Evolutionary conservation across 2,797 vertebrate genomes (phyloP), one percentile per base, ranked within the genome.

Genomic region (Macroramphosus scolopax): DNA sequence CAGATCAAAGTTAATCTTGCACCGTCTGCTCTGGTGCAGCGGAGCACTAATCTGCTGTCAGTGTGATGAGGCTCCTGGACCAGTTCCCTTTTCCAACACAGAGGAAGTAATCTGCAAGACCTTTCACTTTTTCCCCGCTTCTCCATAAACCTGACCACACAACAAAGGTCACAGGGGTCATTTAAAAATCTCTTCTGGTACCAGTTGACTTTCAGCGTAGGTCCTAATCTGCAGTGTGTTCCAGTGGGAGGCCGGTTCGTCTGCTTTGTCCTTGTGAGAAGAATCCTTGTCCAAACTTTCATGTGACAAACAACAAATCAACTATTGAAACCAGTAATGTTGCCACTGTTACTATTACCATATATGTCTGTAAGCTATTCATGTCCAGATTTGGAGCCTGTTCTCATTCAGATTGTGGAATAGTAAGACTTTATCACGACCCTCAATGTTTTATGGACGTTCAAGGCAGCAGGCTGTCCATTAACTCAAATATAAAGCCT

Each of bases 1-100:
- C 83, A 86, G 83, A 85, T 87, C 83, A 82, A 82, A 88, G 83
- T 87, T 85, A 87, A 87, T 87, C 85, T 87, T 66, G 71, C 77
- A 63, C 80, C 79, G 84, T 87, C 84, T 85, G 80, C 80, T 78
- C 68, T 66, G 78, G 74, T 25, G 41, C 81, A 18, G 42, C 40
- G 25, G 66, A 79, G 78, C 76, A 80, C 81, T 87, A 87, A 86
- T 88, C 87, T 88, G 76, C 84, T 85, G 87, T 87, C 85, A 83
- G 77, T 54, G 77, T 82, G 83, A 88, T 82, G 79, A 83, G 79
- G 81, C 78, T 87, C 64, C 81, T 81, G 81, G 83, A 85, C 78
- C 73, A 41, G 68, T 68, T 80, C 75, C 71, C 72, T 71, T 65
- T 61, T 68, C 51, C 71, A 68, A 46, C 76, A 64, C 69, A 45